Conservation (phyloP, 2,797 vertebrate genomes). For the Netta rufina region DNA sequence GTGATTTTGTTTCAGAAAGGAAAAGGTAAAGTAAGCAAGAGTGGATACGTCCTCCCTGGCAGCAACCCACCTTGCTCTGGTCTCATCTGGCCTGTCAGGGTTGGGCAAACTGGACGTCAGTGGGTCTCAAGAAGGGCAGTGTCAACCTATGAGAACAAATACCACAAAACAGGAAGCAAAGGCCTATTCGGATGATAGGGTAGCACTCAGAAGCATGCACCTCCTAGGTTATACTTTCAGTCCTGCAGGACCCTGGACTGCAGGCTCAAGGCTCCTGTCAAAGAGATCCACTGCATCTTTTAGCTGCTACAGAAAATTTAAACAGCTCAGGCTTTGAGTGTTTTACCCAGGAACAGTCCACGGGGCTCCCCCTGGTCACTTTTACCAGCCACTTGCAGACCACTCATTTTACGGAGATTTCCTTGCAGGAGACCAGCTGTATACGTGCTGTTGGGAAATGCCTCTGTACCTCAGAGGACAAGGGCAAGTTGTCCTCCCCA, state of each 20-base stretch:
- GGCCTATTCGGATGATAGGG: neutral
- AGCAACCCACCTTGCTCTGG: fast-evolving
- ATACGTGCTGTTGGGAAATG: neutral
- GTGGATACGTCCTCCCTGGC: neutral
- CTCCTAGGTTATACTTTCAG: neutral
- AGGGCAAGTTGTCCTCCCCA: neutral
- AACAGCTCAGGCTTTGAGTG: neutral
- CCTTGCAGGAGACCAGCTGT: neutral
- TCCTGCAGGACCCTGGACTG: neutral
- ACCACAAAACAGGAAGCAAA: neutral
- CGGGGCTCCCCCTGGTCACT: fast-evolving
- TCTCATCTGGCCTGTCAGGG: neutral
- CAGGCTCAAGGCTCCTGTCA: neutral
- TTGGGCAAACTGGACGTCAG: neutral
- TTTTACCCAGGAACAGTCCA: neutral
- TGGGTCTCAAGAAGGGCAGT: neutral
- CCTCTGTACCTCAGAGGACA: neutral
- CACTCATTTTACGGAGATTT: neutral
- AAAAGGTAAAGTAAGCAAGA: slow-evolving; percentile 39
- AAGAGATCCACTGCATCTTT: neutral
- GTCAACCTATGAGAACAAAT: neutral
- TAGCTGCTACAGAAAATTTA: neutral
- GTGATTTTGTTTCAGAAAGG: neutral
- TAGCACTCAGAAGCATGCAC: neutral
- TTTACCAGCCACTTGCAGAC: neutral